These are phyloP conservation scores for Lithophane leautieri DNA, from an alignment of 2,888 invertebrate genomes.

Conservation along the genomic window DNA sequence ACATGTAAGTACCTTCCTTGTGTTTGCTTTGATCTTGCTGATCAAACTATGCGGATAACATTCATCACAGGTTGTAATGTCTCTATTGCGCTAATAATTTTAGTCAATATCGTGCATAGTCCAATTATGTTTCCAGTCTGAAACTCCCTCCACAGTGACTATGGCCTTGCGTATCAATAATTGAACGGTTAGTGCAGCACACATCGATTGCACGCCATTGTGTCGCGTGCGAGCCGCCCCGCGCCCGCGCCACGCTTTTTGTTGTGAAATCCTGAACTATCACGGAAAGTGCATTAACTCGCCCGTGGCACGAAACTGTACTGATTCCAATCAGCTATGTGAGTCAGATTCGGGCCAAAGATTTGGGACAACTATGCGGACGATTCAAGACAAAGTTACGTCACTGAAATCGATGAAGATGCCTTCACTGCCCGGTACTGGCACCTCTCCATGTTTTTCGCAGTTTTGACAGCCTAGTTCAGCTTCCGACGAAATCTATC, in stretches of 20 bases:
- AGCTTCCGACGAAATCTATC: conserved; percentile 39
- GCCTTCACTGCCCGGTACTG: conserved; percentile 46
- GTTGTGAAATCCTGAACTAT: conserved; percentile 64
- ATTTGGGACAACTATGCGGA: conserved; percentile 55
- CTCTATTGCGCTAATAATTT: conserved; percentile 28
- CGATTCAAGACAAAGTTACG: conserved; percentile 49
- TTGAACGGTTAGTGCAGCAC: conserved; percentile 62
- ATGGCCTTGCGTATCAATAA: conserved; percentile 68
- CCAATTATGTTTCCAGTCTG: conserved; percentile 48
- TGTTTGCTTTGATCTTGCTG: conserved; percentile 40
- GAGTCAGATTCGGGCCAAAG: conserved; percentile 58
- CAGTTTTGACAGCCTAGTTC: conserved; percentile 42
- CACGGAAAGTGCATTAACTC: conserved; percentile 64
- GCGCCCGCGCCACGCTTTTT: conserved; percentile 36
- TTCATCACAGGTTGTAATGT: conserved; percentile 22
- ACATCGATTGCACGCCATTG: conserved; percentile 65
- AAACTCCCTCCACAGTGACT: conserved; percentile 61
- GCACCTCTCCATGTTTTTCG: conserved; percentile 62
- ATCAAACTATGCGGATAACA: conserved; percentile 29
- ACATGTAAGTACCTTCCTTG: conserved; percentile 27
- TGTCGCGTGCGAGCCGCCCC: conserved; percentile 60
- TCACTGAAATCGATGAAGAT: conserved; percentile 58
- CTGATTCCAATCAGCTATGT: conserved; percentile 59
- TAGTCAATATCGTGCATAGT: conserved; percentile 43
- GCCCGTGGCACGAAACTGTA: conserved; percentile 58